Evolutionary conservation across 2,113 vertebrate genomes (phyloP).

Genomic region (Monopterus albus): DNA sequence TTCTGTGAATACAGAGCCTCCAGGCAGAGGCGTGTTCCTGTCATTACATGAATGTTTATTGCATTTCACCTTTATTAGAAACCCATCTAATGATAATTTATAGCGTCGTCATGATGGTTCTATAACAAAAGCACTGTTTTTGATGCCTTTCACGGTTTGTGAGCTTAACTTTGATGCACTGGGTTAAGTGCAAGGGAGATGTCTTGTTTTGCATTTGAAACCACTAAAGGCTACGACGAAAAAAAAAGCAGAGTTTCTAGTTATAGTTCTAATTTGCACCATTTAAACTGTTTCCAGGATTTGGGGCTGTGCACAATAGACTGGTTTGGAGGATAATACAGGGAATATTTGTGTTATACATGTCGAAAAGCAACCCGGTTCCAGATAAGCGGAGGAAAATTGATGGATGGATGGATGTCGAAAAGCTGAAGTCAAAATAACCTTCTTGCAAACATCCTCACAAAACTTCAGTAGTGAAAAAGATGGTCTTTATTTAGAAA

Average conservation of each 20-base stretch:
- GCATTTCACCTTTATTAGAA: constrained; percentile 56
- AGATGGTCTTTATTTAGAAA: not conserved
- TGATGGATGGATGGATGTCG: too few relatives aligned
- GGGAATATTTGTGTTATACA: constrained; percentile 22
- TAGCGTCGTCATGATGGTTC: constrained; percentile 57
- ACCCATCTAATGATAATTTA: constrained; percentile 67
- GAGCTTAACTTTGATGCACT: constrained; percentile 53
- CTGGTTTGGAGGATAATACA: constrained; percentile 4
- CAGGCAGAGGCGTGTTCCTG: constrained; percentile 1
- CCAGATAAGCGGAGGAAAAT: too few relatives aligned
- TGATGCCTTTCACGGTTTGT: constrained; percentile 65
- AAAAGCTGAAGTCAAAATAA: too few relatives aligned
- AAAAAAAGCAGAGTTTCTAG: constrained; percentile 4
- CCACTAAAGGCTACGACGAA: constrained; percentile 48
- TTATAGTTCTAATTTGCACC: constrained; percentile 44
- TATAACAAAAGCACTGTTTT: constrained; percentile 37
- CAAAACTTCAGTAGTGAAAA: constrained; percentile 9
- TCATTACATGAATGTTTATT: constrained; percentile 35
- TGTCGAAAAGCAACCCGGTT: too few relatives aligned
- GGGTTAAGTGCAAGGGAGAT: constrained; percentile 58
- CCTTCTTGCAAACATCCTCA: constrained; percentile 8
- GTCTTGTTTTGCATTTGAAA: constrained; percentile 66
- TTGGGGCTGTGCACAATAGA: constrained; percentile 17
- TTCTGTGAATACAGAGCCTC: constrained; percentile 11
- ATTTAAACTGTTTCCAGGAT: constrained; percentile 26